Base-by-base conservation (phyloP, 1,140 invertebrate genomes). In the Sycophaga agraensis region DNA sequence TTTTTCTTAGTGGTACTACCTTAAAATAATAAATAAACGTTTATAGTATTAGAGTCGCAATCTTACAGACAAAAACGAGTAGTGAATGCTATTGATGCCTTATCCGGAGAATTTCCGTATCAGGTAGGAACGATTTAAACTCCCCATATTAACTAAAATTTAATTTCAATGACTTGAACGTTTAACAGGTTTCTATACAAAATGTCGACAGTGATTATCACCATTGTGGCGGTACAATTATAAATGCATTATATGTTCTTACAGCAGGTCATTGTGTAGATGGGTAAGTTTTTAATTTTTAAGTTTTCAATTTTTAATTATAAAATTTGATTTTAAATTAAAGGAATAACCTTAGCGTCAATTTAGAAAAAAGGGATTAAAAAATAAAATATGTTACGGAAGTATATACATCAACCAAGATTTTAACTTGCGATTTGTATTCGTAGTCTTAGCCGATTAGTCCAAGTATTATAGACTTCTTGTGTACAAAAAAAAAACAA, bases 241-340 rank as follows among this genome's bases (percentile, higher is more conserved):
- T 84, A 64, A 81, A 75, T 50, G 56, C 70, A 43, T 53, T 66
- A 28, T 82, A 80, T 58, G 71, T 83, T 22, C 55, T 83, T 16
- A 84, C 81, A 2, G 82, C 82, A 9, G 82, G 81, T 22, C 82
- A 84, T 58, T 84, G 82, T 57, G 70, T 82, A 8, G n/a, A 12
- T 16, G 22, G 43, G 68, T 68, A 60, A 65, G 43, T 50, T 19
- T 21, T 40, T 56, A 49, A 16, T 48, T 17, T 1, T 53, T 11
- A 40, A n/a, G n/a, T n/a, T n/a, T n/a, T n/a, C n/a, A n/a, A n/a
- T n/a, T n/a, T n/a, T n/a, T n/a, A n/a, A n/a, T 39, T 53, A 26
- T 22, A n/a, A 57, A 21, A 49, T 11, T 45, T 35, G 16, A 55
- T 46, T 43, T 54, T 43, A 21, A 21, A 5, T 45, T 45, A 16